These are phyloP conservation scores for Tympanoctomys barrerae DNA, from an alignment of 2,797 vertebrate species.

Conservation along the genomic window DNA sequence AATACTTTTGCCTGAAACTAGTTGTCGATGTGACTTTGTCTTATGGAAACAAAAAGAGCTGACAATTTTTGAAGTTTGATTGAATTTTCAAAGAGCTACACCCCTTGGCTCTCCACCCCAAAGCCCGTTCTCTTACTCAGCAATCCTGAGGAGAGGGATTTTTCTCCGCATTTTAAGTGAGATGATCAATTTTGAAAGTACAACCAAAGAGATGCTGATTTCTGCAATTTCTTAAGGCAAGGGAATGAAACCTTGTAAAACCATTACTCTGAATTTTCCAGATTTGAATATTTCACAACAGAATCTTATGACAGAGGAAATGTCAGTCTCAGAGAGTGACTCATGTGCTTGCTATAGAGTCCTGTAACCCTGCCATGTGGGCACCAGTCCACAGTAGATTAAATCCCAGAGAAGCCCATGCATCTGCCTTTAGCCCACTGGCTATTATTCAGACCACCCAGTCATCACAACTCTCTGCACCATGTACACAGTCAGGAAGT, in stretches of 20 bases:
- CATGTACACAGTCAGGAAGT: neutral
- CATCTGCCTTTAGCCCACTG: slow-evolving; percentile 21
- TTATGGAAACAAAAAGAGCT: neutral
- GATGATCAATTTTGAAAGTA: neutral
- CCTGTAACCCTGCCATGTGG: neutral
- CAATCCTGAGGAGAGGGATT: neutral
- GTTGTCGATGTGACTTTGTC: neutral
- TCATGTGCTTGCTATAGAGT: neutral
- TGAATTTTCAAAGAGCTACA: neutral
- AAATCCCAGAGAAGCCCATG: slow-evolving; percentile 26
- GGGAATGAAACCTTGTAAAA: neutral
- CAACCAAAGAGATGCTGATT: neutral
- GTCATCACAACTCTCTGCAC: neutral
- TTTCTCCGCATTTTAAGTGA: neutral
- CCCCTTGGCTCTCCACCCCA: neutral
- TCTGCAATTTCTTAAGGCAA: neutral
- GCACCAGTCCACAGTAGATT: neutral
- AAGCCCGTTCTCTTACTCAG: neutral
- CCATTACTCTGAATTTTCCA: neutral
- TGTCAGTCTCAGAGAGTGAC: neutral
- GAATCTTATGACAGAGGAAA: slow-evolving; percentile 21
- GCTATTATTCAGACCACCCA: slow-evolving; percentile 27
- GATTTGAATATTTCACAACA: neutral
- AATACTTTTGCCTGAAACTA: slow-evolving; percentile 7
- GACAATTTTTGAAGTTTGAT: neutral